Evolutionary conservation across 2,797 vertebrate species (phyloP).

Genomic region (Lates japonicus): DNA sequence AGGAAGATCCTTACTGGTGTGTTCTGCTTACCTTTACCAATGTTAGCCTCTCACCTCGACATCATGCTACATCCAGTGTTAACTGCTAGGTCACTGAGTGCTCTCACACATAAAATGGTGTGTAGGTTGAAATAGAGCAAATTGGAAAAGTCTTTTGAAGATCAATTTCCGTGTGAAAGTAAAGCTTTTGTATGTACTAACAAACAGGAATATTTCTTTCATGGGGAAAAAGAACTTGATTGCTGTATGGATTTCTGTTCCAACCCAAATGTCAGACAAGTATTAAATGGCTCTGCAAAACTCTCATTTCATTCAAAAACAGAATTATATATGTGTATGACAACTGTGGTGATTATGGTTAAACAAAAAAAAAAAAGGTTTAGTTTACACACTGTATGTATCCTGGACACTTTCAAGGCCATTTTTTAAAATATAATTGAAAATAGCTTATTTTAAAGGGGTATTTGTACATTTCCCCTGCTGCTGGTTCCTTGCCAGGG

Average conservation of each 20-base stretch:
- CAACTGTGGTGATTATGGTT: no score
- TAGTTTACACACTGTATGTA: no score
- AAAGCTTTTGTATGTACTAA: not conserved
- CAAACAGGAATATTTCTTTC: no score
- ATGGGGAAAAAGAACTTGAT: no score
- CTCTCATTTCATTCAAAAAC: not conserved
- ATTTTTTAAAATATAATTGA: no score
- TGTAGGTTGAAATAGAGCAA: not conserved
- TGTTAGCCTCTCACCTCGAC: conserved; percentile 20
- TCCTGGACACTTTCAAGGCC: no score
- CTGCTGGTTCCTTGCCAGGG: no score
- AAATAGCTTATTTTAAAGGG: no score
- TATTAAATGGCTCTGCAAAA: not conserved
- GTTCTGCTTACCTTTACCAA: conserved; percentile 31
- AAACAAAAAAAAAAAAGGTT: no score
- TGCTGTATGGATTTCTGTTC: not conserved
- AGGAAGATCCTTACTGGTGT: conserved; percentile 29
- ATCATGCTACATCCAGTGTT: not conserved
- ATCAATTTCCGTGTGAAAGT: not conserved
- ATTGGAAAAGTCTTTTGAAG: not conserved
- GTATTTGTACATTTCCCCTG: no score
- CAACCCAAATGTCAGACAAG: not conserved
- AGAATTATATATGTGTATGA: no score
- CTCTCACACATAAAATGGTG: not conserved
- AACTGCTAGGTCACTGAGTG: not conserved